Evolutionary conservation across 2,797 vertebrate genomes (phyloP), one percentile per base, ranked within the genome.

Genomic region (Mus caroli): DNA sequence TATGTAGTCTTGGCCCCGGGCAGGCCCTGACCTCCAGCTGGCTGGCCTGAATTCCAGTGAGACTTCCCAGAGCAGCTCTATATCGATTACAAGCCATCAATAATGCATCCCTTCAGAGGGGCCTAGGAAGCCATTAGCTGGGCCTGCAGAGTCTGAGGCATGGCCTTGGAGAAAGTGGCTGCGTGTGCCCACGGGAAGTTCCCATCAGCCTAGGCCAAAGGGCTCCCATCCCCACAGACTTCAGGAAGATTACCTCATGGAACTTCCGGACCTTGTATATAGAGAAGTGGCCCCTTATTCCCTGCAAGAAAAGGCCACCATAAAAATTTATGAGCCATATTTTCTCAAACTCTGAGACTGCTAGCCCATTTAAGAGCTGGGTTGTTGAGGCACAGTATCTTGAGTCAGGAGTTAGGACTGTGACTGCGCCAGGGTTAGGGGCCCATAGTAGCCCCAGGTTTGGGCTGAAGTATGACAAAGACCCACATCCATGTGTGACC

Each of bases 71-170:
- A 96, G 86, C 88, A 96, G 95, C 12, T 22, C 46, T 56, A 1
- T 91, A 86, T 95, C 78, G 94, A 82, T 97, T 96, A 43, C 95
- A 94, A 89, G 80, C 89, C 95, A 97, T 97, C 84, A 97, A 94
- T 96, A 93, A 97, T 96, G 91, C 83, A 92, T 83, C 69, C 6
- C 5, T 56, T 62, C 90, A 79, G 80, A 97, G 90, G 89, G 77
- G 94, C 93, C 95, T 43, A 64, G 92, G 67, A 93, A 92, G 95
- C 88, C 92, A 69, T 96, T 95, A 91, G 84, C 94, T 73, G 71
- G 95, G 82, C 80, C 85, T 56, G 19, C 31, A 20, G 1, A 87
- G 64, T 80, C 54, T n/a, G 58, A 80, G 14, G 64, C 82, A 37
- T 34, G 28, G 95, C 91, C 86, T 75, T 80, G 88, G 77, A 95